phyloP scores from a whole-genome alignment of 2,797 vertebrate species.

The Acipenser oxyrinchus region DNA sequence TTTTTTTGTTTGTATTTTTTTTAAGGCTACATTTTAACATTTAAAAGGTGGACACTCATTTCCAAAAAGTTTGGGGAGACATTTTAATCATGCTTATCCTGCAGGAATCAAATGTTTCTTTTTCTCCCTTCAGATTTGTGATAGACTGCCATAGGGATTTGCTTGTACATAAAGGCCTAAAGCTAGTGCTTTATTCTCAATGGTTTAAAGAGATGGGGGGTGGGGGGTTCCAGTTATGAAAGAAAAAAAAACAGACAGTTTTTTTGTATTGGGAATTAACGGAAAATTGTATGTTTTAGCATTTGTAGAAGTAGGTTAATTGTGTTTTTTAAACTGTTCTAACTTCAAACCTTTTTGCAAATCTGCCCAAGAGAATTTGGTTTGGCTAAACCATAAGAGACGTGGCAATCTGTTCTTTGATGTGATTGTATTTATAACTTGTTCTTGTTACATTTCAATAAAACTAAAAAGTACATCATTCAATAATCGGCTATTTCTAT shows the following conservation, averaged over 20 bases:
- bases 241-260: constrained; percentile 46
- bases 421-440: constrained; percentile 99
- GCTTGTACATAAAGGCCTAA: constrained; percentile 97
- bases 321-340: constrained; percentile 97
- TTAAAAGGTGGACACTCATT: constrained; percentile 53
- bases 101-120: constrained; percentile 68
- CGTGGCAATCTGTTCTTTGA: constrained; percentile 97
- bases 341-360: constrained; percentile 87
- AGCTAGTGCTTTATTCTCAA: constrained; percentile 91
- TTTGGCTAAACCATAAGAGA: constrained; percentile 97
- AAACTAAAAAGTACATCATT: constrained; percentile 97
- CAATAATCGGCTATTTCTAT: constrained; percentile 83
- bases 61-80: constrained; percentile 67
- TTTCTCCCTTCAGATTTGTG: constrained; percentile 78
- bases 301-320: constrained; percentile 95
- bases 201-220: constrained; percentile 81
- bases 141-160: constrained; percentile 87
- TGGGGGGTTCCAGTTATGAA: constrained; percentile 10
- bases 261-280: constrained; percentile 91
- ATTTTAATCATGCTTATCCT: constrained; percentile 87
- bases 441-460: constrained; percentile 99
- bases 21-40: constrained; percentile 34
- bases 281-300: constrained; percentile 95
- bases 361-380: constrained; percentile 95
- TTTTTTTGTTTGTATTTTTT: constrained; percentile 79